Evolutionary conservation across 2,113 vertebrate genomes (phyloP).

Genomic region (Albula glossodonta): DNA sequence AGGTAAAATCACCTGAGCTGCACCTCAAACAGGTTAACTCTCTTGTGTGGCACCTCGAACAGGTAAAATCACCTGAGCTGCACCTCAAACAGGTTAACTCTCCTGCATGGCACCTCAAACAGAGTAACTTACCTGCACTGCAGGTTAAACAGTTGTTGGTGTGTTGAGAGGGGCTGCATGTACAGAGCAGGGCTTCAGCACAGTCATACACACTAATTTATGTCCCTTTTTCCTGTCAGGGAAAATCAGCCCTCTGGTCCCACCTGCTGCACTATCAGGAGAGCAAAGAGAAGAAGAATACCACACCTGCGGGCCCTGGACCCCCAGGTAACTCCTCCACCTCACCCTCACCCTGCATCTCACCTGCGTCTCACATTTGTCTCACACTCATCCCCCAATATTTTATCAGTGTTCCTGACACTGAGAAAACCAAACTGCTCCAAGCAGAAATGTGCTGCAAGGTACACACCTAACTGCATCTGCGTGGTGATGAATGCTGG

Average conservation of each 20-base stretch:
- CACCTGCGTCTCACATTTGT: background rate
- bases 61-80: too few relatives aligned
- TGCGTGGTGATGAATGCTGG: background rate
- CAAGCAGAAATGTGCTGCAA: too few relatives aligned
- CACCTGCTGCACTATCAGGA: conserved; percentile 95
- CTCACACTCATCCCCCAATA: too few relatives aligned
- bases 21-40: too few relatives aligned
- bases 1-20: too few relatives aligned
- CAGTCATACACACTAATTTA: background rate
- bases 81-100: too few relatives aligned
- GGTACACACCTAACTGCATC: too few relatives aligned
- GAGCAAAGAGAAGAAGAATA: conserved; percentile 86
- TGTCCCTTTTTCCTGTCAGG: conserved; percentile 66
- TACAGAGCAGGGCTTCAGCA: background rate
- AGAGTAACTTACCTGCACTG: too few relatives aligned
- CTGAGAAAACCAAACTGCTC: too few relatives aligned
- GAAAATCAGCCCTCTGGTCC: conserved; percentile 97
- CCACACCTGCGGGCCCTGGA: conserved; percentile 81
- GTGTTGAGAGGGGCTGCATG: background rate
- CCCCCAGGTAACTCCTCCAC: conserved; percentile 75
- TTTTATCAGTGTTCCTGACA: too few relatives aligned
- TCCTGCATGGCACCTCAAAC: too few relatives aligned
- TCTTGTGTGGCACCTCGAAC: too few relatives aligned
- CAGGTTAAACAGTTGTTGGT: background rate
- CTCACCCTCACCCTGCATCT: background rate